Conservation (phyloP, 2,113 vertebrate genomes). For the Cephalopholis sonnerati region DNA sequence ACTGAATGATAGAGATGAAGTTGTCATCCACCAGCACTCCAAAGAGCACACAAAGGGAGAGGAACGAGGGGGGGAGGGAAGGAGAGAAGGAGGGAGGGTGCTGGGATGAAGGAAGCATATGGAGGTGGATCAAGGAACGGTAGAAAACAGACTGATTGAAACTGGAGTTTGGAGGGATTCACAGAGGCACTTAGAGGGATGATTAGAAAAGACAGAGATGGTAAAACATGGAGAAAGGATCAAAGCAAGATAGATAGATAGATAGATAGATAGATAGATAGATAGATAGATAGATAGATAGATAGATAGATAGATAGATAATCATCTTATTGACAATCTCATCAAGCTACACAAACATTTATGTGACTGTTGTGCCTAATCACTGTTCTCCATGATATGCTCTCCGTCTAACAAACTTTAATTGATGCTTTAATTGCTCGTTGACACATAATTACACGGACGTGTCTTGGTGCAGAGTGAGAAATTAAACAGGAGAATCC, state of each 20-base stretch:
- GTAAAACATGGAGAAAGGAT: slow-evolving; percentile 28
- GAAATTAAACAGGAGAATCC: slow-evolving; percentile 74
- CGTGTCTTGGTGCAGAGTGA: slow-evolving; percentile 54
- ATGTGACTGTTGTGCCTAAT: slow-evolving; percentile 32
- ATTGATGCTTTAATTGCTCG: slow-evolving; percentile 73
- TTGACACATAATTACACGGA: slow-evolving; percentile 71
- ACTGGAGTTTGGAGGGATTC: slow-evolving; percentile 33
- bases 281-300: slow-evolving; percentile 43
- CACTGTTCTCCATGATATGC: slow-evolving; percentile 49
- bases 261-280: slow-evolving; percentile 1
- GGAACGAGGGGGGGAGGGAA: background rate
- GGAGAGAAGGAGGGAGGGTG: background rate
- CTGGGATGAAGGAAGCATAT: slow-evolving; percentile 9
- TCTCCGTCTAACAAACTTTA: slow-evolving; percentile 60
- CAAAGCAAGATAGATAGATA: slow-evolving; percentile 7
- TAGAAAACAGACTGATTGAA: slow-evolving; percentile 44
- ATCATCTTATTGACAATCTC: slow-evolving; percentile 40
- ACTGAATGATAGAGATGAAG: slow-evolving; percentile 54
- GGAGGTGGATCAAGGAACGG: slow-evolving; percentile 6
- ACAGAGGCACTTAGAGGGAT: slow-evolving; percentile 28
- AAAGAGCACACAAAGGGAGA: slow-evolving; percentile 52
- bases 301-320: slow-evolving; percentile 29
- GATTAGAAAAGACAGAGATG: slow-evolving; percentile 37
- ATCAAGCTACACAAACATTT: slow-evolving; percentile 32
- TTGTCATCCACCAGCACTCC: slow-evolving; percentile 54